Base-by-base conservation (phyloP, 92 coral and sea anemone genomes). In the Micromussa lordhowensis region DNA sequence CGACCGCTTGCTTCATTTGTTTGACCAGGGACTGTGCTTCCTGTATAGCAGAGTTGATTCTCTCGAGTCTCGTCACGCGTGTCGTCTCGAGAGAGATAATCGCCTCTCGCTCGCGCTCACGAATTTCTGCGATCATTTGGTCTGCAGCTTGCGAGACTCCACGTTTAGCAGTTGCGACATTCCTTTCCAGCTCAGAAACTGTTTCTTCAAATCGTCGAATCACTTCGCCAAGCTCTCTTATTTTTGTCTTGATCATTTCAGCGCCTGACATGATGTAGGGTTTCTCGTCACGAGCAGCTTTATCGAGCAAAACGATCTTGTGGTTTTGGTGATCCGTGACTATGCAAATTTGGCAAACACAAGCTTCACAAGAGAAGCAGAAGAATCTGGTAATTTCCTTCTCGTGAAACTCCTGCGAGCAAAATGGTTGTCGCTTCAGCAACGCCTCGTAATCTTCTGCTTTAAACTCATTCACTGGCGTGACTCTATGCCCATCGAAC, bases 261-360 rank as follows among this genome's bases (percentile, higher is more conserved):
- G 40, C 71, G 22, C 22, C 54, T 2, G 36, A 35, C 80, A 75
- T 10, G 9, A 44, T 44, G 19, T 76, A 13, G 21, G 34, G 54
- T 75, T 51, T 75, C 53, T 57, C 71, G 21, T 15, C 44, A 29
- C 34, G 49, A 0, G 38, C 85, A 0, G 85, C 85, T 16, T 66
- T 68, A 26, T 82, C 76, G 30, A 82, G 76, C 24, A 9, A 54
- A 3, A 58, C 76, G n/a, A 82, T 26, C 24, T 66, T 26, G 35
- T 82, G 85, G 49, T 48, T 66, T 19, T 21, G 72, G 51, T 82
- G 85, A 18, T 82, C 61, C 61, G 38, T 68, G 58, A 29, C 61
- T 26, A 40, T 7, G 69, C 85, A 82, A 64, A 82, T 40, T 40
- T 66, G 76, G 24, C 85, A 82, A 26, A 82, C 32, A n/a, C 85